Conservation (phyloP, 2,113 vertebrate species). For the Phoxinus phoxinus region DNA sequence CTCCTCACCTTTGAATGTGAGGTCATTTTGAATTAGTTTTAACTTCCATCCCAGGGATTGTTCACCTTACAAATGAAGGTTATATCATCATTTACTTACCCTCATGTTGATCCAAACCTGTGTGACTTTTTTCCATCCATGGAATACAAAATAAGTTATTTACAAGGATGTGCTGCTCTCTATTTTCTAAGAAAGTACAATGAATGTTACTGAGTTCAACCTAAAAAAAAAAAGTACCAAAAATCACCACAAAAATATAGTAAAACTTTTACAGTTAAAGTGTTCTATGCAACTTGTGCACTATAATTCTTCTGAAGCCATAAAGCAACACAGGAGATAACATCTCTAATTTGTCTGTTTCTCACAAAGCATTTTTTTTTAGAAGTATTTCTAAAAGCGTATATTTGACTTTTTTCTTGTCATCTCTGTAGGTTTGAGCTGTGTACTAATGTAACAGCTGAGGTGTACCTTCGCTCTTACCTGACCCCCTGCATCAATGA, state of each 20-base stretch:
- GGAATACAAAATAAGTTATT: not conserved
- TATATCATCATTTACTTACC: not conserved
- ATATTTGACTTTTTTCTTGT: conserved; percentile 34
- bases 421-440: conserved; percentile 78
- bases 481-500: conserved; percentile 96
- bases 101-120: not conserved
- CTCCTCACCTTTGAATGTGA: conserved; percentile 12
- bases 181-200: not conserved
- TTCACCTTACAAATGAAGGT: not conserved
- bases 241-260: not conserved
- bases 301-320: not conserved
- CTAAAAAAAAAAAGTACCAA: not conserved
- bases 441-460: conserved; percentile 86
- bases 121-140: not conserved
- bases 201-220: not conserved
- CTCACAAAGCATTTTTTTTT: not conserved
- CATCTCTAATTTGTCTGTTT: not conserved
- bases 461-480: conserved; percentile 92
- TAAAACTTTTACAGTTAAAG: no score
- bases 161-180: not conserved
- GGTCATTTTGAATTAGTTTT: conserved; percentile 36
- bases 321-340: not conserved
- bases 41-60: not conserved
- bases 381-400: not conserved
- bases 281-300: not conserved